Evolutionary conservation across 2,888 invertebrate genomes (phyloP).

Genomic region (Octonoba sinensis): DNA sequence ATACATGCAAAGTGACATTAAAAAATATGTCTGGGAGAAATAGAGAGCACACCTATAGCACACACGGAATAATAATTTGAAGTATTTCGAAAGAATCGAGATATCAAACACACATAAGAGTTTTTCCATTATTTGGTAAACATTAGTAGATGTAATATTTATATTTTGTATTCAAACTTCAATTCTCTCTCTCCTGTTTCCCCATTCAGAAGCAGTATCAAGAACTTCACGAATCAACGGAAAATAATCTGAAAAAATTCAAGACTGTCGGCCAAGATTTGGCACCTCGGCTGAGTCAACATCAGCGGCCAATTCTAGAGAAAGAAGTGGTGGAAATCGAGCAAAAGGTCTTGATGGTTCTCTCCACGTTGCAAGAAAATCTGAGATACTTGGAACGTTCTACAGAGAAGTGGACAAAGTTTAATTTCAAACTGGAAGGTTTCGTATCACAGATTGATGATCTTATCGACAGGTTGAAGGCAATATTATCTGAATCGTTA

Average conservation of each 20-base stretch:
- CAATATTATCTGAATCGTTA: constrained; percentile 72
- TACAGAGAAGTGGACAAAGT: constrained; percentile 84
- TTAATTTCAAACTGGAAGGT: constrained; percentile 82
- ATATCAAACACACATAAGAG: no score
- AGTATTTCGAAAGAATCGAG: no score
- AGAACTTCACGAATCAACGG: constrained; percentile 84
- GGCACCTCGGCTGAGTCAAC: constrained; percentile 78
- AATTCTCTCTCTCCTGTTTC: no score
- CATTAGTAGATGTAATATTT: no score
- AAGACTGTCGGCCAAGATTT: constrained; percentile 81
- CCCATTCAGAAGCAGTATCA: constrained; percentile 77
- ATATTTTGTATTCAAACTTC: no score
- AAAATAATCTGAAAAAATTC: constrained; percentile 81
- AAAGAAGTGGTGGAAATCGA: constrained; percentile 83
- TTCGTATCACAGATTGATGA: constrained; percentile 86
- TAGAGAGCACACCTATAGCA: no score
- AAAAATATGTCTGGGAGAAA: no score
- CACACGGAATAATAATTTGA: no score
- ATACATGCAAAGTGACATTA: no score
- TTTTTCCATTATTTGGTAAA: no score
- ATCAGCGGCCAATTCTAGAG: constrained; percentile 80
- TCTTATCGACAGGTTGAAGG: constrained; percentile 82
- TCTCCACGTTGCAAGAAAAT: constrained; percentile 84
- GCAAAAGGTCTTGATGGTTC: constrained; percentile 80
- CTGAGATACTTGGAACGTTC: constrained; percentile 85